Evolutionary conservation across 2,888 invertebrate genomes (phyloP), one percentile per base, ranked within the genome.

Genomic region (Ectropis crepuscularia): DNA sequence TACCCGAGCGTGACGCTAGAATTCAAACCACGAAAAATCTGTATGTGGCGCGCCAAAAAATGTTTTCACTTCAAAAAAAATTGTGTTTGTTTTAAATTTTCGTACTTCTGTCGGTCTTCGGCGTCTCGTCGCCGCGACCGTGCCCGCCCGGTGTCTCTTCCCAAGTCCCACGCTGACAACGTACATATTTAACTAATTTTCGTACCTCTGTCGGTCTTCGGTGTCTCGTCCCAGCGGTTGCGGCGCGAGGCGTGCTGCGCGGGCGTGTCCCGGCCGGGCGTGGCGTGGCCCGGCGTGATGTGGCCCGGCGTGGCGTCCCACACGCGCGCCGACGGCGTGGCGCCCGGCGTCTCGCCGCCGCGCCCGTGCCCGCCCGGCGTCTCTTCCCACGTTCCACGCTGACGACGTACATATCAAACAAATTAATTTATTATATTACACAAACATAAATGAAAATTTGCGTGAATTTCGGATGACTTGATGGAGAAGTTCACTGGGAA

Each of bases 221-320:
- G 99, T 0, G 99, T 99, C 89, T 99, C 99, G 88, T 99, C 99
- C 99, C 99, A 99, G 65, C 99, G 95, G 92, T 99, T 99, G 51
- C 99, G 95, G 9, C 99, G 93, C 39, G 96, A 96, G 59, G 95
- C 95, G 65, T 90, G 90, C 51, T 91, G 92, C 0, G 97, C 97
- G 0, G 98, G 98, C 0, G 98, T 98, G 68, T 96, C 96, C 61
- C 95, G 93, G 49, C 97, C 96, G 0, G 97, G 97, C 0, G 98
- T 98, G 38, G 96, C 96, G 69, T 96, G 95, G 0, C 96, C 96
- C 0, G 97, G 96, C 57, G 97, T 97, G 11, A 96, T 95, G 83
- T 98, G 98, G 0, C 98, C 98, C 0, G 99, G 99, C 0, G 99
- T 99, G 5, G 99, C 96, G 82, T 99, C 99, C 99, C 99, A 99